phyloP scores from a whole-genome alignment of 2,113 vertebrate genomes.

The Petromus typicus region DNA sequence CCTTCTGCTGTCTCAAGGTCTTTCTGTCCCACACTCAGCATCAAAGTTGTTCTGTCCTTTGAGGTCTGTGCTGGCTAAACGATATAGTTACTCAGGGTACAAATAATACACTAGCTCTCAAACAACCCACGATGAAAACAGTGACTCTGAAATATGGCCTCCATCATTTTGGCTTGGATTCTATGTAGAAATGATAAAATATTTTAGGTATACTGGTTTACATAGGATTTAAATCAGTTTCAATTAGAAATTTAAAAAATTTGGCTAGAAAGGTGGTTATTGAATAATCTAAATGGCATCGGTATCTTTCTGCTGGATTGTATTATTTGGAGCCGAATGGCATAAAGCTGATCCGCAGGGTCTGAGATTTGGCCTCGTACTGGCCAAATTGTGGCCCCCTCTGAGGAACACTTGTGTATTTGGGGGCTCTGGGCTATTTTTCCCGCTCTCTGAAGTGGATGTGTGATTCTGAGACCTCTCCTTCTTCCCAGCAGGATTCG shows the following conservation, averaged over 20 bases:
- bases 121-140: background rate
- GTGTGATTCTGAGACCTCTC: background rate
- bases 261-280: background rate
- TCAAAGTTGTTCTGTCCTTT: background rate
- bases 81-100: background rate
- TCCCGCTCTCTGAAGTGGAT: background rate
- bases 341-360: background rate
- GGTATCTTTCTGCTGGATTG: background rate
- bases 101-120: background rate
- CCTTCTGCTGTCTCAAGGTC: background rate
- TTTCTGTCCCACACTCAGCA: background rate
- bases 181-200: background rate
- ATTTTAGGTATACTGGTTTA: background rate
- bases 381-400: background rate
- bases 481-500: background rate
- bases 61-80: background rate
- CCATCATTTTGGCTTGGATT: background rate
- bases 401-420: background rate
- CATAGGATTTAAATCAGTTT: constrained; percentile 11
- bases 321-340: background rate
- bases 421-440: background rate
- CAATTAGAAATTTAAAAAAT: no score
- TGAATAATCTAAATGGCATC: background rate
- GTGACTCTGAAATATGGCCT: background rate
- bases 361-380: background rate